Evolutionary conservation across 2,797 vertebrate species (phyloP), one percentile per base, ranked within the genome.

Genomic region (Siniperca undulata): DNA sequence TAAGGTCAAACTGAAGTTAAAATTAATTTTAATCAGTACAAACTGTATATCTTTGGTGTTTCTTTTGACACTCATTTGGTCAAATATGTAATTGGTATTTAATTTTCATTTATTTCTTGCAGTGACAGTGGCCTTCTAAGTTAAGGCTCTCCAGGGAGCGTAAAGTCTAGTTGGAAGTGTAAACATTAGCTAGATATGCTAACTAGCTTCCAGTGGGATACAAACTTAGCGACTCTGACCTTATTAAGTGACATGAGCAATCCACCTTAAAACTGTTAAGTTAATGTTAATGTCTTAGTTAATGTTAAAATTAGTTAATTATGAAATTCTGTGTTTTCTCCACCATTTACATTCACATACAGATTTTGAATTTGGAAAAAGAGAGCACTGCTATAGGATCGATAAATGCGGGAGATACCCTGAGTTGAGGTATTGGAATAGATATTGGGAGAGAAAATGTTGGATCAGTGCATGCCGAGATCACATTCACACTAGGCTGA

Each of bases 181-280:
- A 9, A 27, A 72, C 7, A 8, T 61, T 22, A 56, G 38, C 52
- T 27, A 36, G 17, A 14, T 64, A 60, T 27, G 20, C 64, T 59
- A 70, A 84, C n/a, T 30, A 70, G 59, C 61, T 48, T 66, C 20
- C 30, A 77, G 5, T 12, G 3, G 12, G 38, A 19, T 17, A 70
- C 50, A 44, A 22, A 19, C 22, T 42, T 27, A 24, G 38, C 40
- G 27, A 14, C 38, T 10, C 0, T 13, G 42, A 38, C 7, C 30
- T 19, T 48, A 40, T 59, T 65, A 17, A 71, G 19, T 14, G 30
- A 46, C 27, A 48, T 2, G 2, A 36, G 20, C 7, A 48, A 50
- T 60, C 22, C 14, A 36, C 20, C 14, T 56, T 66, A 20, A 27
- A 74, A 40, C 19, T 1, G 34, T 36, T 36, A 36, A 36, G 8